Evolutionary conservation across 2,888 invertebrate genomes (phyloP).

Genomic region (Tipula unca): DNA sequence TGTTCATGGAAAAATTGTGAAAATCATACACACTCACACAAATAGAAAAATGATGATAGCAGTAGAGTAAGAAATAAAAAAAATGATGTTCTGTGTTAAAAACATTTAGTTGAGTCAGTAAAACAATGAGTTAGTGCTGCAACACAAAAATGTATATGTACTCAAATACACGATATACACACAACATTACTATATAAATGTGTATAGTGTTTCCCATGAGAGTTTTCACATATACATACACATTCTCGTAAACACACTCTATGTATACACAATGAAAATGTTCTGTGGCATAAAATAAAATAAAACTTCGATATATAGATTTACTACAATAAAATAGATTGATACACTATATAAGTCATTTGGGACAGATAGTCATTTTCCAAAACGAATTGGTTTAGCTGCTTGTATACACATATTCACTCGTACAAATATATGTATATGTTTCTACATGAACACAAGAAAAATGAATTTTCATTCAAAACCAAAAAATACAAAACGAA

Average conservation of each 20-base stretch:
- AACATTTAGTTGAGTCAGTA: conserved; percentile 14
- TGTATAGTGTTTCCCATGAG: background rate
- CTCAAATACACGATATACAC: background rate
- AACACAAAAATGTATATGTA: background rate
- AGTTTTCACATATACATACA: too few species aligned
- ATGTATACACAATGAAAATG: background rate
- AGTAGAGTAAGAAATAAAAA: background rate
- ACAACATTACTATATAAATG: background rate
- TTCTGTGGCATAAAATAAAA: background rate
- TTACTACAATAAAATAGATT: conserved; percentile 19
- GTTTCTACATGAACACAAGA: background rate
- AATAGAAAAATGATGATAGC: background rate
- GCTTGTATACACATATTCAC: background rate
- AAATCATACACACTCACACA: background rate
- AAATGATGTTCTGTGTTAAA: background rate
- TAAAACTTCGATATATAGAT: conserved; percentile 14
- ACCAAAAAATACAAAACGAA: background rate
- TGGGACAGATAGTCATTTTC: conserved; percentile 19
- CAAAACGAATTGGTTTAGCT: background rate
- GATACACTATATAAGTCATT: conserved; percentile 19
- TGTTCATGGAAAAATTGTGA: background rate
- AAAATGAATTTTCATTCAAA: background rate
- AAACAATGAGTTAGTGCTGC: background rate
- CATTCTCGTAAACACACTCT: too few species aligned
- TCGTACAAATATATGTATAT: background rate